These are phyloP conservation scores for Cylloceria caligata DNA, from an alignment of 2,888 invertebrate species.

Conservation along the genomic window DNA sequence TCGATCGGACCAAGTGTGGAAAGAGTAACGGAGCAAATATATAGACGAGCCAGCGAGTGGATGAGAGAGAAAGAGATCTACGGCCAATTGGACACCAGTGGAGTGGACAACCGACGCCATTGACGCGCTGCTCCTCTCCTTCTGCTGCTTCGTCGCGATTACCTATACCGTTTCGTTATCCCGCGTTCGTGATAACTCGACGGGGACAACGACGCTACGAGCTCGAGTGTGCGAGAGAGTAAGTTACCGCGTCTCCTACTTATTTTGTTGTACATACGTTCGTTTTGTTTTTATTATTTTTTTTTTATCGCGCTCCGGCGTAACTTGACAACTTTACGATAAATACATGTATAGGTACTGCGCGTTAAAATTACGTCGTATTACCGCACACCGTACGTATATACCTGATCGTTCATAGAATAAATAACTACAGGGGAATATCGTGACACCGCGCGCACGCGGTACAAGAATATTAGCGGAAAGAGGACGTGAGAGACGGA, in stretches of 20 bases:
- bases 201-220: constrained; percentile 50
- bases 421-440: background rate
- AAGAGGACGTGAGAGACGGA: constrained; percentile 22
- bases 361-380: background rate
- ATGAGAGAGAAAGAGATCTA: constrained; percentile 22
- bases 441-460: constrained; percentile 43
- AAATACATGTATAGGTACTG: background rate
- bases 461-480: constrained; percentile 27
- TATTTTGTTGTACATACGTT: background rate
- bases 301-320: background rate
- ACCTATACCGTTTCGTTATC: constrained; percentile 76
- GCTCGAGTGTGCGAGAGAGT: constrained; percentile 31
- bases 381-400: background rate
- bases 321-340: background rate
- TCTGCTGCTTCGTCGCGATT: constrained; percentile 68
- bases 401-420: background rate
- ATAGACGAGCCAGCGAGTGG: background rate
- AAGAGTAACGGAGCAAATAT: background rate
- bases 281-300: background rate
- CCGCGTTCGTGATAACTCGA: constrained; percentile 71
- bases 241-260: constrained; percentile 10
- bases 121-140: constrained; percentile 54
- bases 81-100: constrained; percentile 63
- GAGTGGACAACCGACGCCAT: constrained; percentile 69
- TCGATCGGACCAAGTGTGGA: constrained; percentile 3